phyloP scores from a whole-genome alignment of 2,113 vertebrate species.

The Trematomus loennbergii region DNA sequence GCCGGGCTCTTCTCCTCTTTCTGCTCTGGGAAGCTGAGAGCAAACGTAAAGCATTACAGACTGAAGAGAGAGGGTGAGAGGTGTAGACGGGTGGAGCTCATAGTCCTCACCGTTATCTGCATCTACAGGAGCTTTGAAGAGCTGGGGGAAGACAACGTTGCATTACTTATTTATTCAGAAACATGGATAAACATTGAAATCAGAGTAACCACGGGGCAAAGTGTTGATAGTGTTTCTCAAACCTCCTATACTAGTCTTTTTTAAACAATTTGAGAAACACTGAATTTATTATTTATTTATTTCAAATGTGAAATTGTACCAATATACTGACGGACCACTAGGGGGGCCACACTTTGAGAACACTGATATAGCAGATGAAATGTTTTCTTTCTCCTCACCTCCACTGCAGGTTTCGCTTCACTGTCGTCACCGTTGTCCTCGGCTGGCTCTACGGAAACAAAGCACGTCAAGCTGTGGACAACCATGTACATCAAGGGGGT shows the following conservation, averaged over 20 bases:
- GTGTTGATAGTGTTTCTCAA: background rate
- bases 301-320: too few species aligned
- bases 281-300: too few species aligned
- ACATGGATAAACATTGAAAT: too few species aligned
- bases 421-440: conserved; percentile 58
- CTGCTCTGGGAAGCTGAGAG: conserved; percentile 62
- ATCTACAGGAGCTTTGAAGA: conserved; percentile 53
- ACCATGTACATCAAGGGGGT: too few species aligned
- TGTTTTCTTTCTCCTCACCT: too few species aligned
- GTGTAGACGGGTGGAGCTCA: background rate
- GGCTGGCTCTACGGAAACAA: conserved; percentile 32
- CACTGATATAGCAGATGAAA: too few species aligned
- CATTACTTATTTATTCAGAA: background rate
- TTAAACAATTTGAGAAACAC: too few species aligned
- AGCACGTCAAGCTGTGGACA: background rate
- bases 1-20: conserved; percentile 86
- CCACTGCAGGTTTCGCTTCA: conserved; percentile 49
- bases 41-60: background rate
- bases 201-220: too few species aligned
- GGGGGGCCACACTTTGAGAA: too few species aligned
- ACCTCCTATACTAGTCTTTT: too few species aligned
- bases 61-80: too few species aligned
- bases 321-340: too few species aligned
- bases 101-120: conserved; percentile 60
- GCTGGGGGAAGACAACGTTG: conserved; percentile 56